These are phyloP conservation scores for Anomalospiza imberbis DNA, from an alignment of 2,797 vertebrate genomes.

Conservation along the genomic window DNA sequence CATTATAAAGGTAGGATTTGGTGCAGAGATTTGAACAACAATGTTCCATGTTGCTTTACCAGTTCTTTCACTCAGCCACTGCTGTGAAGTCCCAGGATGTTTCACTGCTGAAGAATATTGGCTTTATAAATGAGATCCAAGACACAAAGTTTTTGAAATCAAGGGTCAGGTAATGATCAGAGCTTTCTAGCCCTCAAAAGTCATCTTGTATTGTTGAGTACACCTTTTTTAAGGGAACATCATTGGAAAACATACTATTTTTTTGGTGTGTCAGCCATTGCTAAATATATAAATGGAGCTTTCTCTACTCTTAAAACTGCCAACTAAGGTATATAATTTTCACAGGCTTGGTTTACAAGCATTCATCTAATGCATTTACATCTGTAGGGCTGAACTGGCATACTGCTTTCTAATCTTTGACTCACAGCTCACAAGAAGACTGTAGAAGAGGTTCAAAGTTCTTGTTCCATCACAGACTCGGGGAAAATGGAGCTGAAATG, in stretches of 20 bases:
- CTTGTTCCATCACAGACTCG: background rate
- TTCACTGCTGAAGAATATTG: background rate
- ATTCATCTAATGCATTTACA: background rate
- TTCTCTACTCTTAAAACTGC: background rate
- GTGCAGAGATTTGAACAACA: background rate
- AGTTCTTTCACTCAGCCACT: background rate
- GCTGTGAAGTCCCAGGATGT: background rate
- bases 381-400: background rate
- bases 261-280: background rate
- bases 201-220: background rate
- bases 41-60: background rate
- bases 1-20: background rate
- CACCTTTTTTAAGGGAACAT: background rate
- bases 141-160: background rate
- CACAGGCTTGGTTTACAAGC: background rate
- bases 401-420: background rate
- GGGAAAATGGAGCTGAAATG: background rate
- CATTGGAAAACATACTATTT: background rate
- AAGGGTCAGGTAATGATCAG: background rate
- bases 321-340: background rate
- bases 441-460: background rate
- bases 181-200: background rate
- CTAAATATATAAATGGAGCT: background rate
- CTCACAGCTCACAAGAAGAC: background rate
- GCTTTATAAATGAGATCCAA: background rate